Conservation (phyloP, 2,888 invertebrate genomes). For the Eupithecia subfuscata region DNA sequence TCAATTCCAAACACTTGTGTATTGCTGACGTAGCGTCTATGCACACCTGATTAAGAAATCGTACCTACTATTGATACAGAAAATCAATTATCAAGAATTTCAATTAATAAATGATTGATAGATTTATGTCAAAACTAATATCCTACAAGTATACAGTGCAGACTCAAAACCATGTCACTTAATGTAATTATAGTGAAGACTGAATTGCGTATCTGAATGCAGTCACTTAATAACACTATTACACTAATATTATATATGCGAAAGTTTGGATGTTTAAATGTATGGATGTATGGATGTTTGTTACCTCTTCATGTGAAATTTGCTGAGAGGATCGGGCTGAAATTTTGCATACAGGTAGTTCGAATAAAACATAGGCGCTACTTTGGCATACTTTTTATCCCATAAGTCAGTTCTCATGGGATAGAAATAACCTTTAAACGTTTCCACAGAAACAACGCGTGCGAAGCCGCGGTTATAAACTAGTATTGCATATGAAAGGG, state of each 20-base stretch:
- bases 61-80: neutral
- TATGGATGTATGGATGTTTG: too few species aligned
- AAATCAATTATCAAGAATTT: neutral
- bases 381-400: too few species aligned
- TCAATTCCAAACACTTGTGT: conserved; percentile 24
- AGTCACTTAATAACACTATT: neutral
- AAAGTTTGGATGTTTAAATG: too few species aligned
- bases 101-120: neutral
- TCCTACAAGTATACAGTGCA: neutral
- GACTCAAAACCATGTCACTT: neutral
- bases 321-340: too few species aligned
- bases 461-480: too few species aligned
- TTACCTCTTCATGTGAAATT: too few species aligned
- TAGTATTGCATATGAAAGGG: neutral
- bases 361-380: too few species aligned
- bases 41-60: conserved; percentile 9
- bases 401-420: too few species aligned
- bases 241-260: too few species aligned
- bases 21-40: conserved; percentile 6
- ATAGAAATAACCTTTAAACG: too few species aligned
- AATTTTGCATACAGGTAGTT: too few species aligned
- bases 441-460: too few species aligned
- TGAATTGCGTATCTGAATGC: neutral
- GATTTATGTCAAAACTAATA: neutral
- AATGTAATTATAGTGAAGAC: neutral